These are phyloP conservation scores for Agrochola circellaris DNA, from an alignment of 2,888 invertebrate genomes.

Conservation along the genomic window DNA sequence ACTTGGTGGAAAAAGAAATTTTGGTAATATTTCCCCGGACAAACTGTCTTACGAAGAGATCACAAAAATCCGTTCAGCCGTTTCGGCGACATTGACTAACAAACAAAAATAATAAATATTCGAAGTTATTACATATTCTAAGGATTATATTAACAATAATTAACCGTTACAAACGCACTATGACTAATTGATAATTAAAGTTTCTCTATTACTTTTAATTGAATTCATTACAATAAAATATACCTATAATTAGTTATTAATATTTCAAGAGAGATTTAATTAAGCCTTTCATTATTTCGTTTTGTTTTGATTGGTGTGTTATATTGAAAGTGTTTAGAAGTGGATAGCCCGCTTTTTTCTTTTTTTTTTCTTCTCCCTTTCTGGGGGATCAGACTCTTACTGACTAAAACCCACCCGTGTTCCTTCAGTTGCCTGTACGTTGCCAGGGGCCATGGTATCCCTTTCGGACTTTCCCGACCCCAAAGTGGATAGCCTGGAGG, in stretches of 20 bases:
- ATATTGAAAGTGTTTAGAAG: background rate
- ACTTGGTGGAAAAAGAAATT: too few species aligned
- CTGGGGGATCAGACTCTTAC: too few species aligned
- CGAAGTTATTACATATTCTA: background rate
- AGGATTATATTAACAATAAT: constrained; percentile 15
- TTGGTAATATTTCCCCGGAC: too few species aligned
- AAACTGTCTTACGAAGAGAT: background rate
- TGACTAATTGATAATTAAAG: background rate
- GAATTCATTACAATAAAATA: background rate
- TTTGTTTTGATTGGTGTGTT: background rate
- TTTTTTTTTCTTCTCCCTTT: too few species aligned
- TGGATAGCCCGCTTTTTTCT: too few species aligned
- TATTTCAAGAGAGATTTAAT: constrained; percentile 7
- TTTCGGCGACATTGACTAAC: constrained; percentile 1
- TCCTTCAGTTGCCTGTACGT: too few species aligned
- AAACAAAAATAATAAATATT: background rate
- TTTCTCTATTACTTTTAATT: constrained; percentile 11
- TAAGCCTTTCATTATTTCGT: background rate
- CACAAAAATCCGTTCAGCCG: background rate
- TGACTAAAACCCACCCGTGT: too few species aligned
- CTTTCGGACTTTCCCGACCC: too few species aligned
- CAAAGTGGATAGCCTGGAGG: too few species aligned
- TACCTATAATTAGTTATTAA: constrained; percentile 1
- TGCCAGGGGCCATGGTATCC: too few species aligned
- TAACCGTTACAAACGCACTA: constrained; percentile 10